Evolutionary conservation across 2,113 vertebrate species (phyloP), one percentile per base, ranked within the genome.

Genomic region (Erythrolamprus reginae): DNA sequence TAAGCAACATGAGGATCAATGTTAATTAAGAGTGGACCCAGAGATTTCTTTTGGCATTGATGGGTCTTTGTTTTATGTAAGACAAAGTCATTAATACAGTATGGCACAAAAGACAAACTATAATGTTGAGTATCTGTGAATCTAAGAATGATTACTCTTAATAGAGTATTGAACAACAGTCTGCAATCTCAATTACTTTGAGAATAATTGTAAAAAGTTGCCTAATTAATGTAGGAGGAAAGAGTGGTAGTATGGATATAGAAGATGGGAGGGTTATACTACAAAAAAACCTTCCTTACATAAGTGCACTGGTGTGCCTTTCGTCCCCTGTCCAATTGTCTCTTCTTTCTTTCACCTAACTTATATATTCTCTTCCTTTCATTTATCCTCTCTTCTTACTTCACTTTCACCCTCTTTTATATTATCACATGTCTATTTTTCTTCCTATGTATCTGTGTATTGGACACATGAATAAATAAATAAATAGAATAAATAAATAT

Each of bases 131-230:
- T 28, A 6, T 38, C 77, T 88, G 51, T 33, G 51, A 90, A 88
- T 19, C 50, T 24, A 21, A 13, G n/a, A 87, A 38, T 26, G 0
- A 3, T 92, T 88, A 28, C 89, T 82, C 55, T 87, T 19, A 9
- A 38, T 58, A 84, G 84, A 82, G 58, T 17, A 42, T 82, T 52
- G 85, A 91, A 91, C 77, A 92, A 53, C 26, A 89, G 9, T n/a
- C 48, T 51, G 87, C 88, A 45, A 61, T 87, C 87, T 45, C 61
- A 91, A 83, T 77, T 84, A 42, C 10, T 82, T 53, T 33, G 65
- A 58, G 28, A 45, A 23, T 82, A 47, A 9, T 15, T 84, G 47
- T 38, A 55, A 42, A 87, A 89, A 28, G n/a, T 1, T 91, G 48
- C 38, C 50, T 33, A 87, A 45, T 56, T 26, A 52, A 88, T 61